phyloP scores from a whole-genome alignment of 2,888 invertebrate species.

The Nomada ferruginata region DNA sequence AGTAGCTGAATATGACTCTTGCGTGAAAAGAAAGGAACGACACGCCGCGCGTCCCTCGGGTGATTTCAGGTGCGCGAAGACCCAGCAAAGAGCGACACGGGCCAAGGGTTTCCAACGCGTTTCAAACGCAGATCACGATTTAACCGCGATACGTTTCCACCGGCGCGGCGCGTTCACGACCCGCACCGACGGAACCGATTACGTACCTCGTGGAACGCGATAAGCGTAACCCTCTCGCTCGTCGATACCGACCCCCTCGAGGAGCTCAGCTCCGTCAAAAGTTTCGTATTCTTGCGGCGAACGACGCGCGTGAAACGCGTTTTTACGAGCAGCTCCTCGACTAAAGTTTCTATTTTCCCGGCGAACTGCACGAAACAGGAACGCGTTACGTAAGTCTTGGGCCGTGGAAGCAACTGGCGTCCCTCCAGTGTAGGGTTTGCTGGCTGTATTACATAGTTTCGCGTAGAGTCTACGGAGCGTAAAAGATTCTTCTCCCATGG shows the following conservation, averaged over 20 bases:
- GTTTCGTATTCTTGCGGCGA: background rate
- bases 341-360: constrained; percentile 1
- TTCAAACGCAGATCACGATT: background rate
- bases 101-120: no score
- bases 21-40: no score
- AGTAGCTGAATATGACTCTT: no score
- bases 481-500: background rate
- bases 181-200: background rate
- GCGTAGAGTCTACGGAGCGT: background rate
- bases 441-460: no score
- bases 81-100: no score
- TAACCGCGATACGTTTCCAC: background rate
- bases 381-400: background rate
- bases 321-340: background rate
- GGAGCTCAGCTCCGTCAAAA: background rate
- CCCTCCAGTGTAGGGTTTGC: no score
- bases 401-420: no score
- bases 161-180: background rate
- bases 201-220: no score
- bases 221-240: no score
- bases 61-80: no score
- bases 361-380: constrained; percentile 1
- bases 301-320: constrained; percentile 16
- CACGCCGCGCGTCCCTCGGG: no score
- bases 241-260: background rate